Base-by-base conservation (phyloP, 2,888 invertebrate species). In the Liodrosophila aerea region DNA sequence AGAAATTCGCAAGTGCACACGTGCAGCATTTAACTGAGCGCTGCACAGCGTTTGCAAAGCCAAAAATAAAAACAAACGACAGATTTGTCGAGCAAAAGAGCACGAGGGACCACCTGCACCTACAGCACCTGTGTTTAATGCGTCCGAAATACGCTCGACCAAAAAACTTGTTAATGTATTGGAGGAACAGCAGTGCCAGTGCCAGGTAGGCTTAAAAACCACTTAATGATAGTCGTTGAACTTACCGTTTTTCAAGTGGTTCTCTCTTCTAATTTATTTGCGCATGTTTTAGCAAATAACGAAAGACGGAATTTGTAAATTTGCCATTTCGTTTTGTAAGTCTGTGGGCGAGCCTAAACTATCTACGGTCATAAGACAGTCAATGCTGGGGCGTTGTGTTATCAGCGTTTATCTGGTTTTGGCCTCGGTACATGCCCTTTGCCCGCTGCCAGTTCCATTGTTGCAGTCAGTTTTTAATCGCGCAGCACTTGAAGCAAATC, bases 381-480 rank as follows among this genome's bases (percentile, higher is more conserved):
- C n/a, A 18, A 39, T 18, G 22, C 5, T 43, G 22, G 29, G 18
- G 9, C 9, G 15, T 8, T 4, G 36, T 36, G 41, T 72, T 73
- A 73, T 73, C 73, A 73, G 43, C 34, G 22, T 66, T 73, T 76
- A 64, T 74, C 64, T 53, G 46, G 41, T 52, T 56, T 43, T 51
- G 57, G 49, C 64, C 45, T 41, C 50, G 46, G 7, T 12, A 16
- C 41, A 40, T 63, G 64, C 58, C 64, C 73, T 71, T 67, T 71
- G 71, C 47, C 53, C 59, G 18, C 40, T 50, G 12, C 22, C 22
- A 22, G 22, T n/a, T 49, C 7, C 11, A n/a, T 30, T 4, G 13
- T 13, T 34, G 15, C 51, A 22, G 18, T 9, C 50, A 36, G 45
- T 34, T 40, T 40, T 30, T 40, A 47, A 40, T 58, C 52, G 49